Evolutionary conservation across 2,113 vertebrate species (phyloP).

Genomic region (Ptyas mucosa): DNA sequence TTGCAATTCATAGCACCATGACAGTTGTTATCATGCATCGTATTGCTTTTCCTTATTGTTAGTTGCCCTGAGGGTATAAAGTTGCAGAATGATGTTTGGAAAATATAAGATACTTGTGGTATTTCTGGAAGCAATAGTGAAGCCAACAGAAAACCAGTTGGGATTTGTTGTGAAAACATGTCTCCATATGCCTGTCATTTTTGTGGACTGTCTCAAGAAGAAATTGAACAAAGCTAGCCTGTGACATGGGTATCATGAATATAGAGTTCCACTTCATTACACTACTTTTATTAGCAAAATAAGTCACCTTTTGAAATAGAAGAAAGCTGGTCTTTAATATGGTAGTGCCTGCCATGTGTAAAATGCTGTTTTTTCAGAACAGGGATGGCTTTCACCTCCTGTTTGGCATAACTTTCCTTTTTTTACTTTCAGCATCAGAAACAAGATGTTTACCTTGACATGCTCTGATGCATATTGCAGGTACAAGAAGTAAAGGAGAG

Average conservation of each 20-base stretch:
- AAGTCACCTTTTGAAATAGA: background rate
- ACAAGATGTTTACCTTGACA: background rate
- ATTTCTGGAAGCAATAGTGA: background rate
- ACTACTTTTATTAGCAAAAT: background rate
- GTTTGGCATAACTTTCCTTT: background rate
- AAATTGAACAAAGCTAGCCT: background rate
- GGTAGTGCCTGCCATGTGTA: background rate
- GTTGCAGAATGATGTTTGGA: background rate
- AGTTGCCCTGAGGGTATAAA: background rate
- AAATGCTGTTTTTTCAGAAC: conserved; percentile 1
- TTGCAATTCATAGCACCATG: background rate
- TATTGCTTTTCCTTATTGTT: background rate
- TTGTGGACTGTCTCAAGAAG: background rate
- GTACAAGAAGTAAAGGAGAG: background rate
- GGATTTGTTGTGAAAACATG: background rate
- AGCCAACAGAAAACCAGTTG: background rate
- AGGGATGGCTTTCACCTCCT: conserved; percentile 1
- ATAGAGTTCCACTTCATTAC: background rate
- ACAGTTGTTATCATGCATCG: background rate
- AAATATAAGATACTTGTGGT: background rate
- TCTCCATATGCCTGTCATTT: background rate
- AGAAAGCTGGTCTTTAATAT: background rate
- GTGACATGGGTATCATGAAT: background rate
- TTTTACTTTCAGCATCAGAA: background rate
- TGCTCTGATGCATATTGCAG: background rate